Base-by-base conservation (phyloP, 2,888 invertebrate species). In the Agrenia bidenticulata region DNA sequence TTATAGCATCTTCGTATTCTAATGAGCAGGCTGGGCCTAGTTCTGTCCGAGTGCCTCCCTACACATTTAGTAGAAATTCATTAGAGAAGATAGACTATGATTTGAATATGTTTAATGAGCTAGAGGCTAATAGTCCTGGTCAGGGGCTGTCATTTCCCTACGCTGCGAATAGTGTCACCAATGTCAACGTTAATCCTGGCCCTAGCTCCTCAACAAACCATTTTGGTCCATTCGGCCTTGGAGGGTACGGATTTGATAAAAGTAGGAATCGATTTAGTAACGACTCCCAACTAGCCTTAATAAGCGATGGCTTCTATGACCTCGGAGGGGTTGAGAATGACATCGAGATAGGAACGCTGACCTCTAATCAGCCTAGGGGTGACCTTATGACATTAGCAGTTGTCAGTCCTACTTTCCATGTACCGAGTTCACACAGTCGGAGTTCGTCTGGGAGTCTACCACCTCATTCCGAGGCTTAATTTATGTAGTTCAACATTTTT, bases 251-350 rank as follows among this genome's bases (percentile, higher is more conserved):
- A n/a, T 70, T 67, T 19, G 65, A 70, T 26, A 55, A 63, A 2
- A 65, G 64, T 17, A 55, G 70, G 58, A 73, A 70, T 54, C 45
- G 72, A 32, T 66, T 67, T 26, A 73, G 72, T 55, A 73, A 70
- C 61, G 72, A 70, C 45, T 73, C 72, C n/a, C 70, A 70, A 62
- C 50, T 70, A 27, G 72, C 70, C 11, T 64, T 73, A 7, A 68
- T 73, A 15, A 65, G 64, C 26, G 64, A 51, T 56, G 66, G 70
- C 21, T 51, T 21, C 26, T 45, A 45, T n/a, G 45, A 45, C 19
- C 19, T 45, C 19, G 45, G 45, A 45, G n/a, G 7, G 19, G n/a
- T 17, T 9, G 45, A 45, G 4, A 45, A 15, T 17, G 45, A 45
- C n/a, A 45, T 19, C 15, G 45, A 45, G 17, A 45, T 45, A 5